A percentile compares a stretch with the other conserved stretches of the same genome.
Evolutionary conservation across 1,140 invertebrate genomes (phyloP).

Genomic region (Melipona quadrifasciata): DNA sequence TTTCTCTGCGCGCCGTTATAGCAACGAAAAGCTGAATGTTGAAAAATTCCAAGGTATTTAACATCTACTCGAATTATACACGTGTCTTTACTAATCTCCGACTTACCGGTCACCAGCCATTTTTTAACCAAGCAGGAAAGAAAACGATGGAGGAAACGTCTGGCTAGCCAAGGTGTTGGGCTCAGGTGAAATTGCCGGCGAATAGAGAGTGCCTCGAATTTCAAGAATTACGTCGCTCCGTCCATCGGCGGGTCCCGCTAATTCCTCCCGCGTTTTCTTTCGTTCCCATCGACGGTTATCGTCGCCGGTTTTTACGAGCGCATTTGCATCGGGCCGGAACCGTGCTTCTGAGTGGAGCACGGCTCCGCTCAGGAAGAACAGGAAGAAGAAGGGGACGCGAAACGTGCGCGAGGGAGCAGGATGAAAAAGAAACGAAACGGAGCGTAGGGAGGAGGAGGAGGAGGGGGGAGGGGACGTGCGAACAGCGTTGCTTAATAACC

Average conservation of each 20-base stretch:
- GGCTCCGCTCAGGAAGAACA: conserved; percentile 25
- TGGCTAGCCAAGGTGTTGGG: not conserved
- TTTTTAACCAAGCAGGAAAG: too few species aligned
- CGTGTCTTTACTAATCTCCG: too few species aligned
- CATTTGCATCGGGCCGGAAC: conserved; percentile 68
- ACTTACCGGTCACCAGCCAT: too few species aligned
- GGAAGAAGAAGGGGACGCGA: conserved; percentile 46
- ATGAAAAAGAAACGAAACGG: conserved; percentile 42
- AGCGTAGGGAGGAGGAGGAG: not conserved
- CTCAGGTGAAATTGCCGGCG: not conserved
- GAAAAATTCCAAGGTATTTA: too few species aligned
- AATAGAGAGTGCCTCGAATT: conserved; percentile 15
- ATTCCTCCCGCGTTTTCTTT: conserved; percentile 59
- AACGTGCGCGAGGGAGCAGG: conserved; percentile 42
- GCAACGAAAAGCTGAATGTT: too few species aligned
- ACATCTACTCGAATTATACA: too few species aligned
- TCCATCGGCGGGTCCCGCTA: conserved; percentile 38
- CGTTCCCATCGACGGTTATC: conserved; percentile 38
- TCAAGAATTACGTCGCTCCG: conserved; percentile 21
- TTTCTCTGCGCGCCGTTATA: too few species aligned
- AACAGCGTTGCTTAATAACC: conserved; percentile 77
- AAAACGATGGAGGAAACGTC: too few species aligned
- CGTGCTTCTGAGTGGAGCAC: conserved; percentile 19
- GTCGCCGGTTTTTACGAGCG: conserved; percentile 65
- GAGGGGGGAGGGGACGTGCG: conserved; percentile 70